Evolutionary conservation across 2,113 vertebrate species (phyloP).

Genomic region (Pithys albifrons): DNA sequence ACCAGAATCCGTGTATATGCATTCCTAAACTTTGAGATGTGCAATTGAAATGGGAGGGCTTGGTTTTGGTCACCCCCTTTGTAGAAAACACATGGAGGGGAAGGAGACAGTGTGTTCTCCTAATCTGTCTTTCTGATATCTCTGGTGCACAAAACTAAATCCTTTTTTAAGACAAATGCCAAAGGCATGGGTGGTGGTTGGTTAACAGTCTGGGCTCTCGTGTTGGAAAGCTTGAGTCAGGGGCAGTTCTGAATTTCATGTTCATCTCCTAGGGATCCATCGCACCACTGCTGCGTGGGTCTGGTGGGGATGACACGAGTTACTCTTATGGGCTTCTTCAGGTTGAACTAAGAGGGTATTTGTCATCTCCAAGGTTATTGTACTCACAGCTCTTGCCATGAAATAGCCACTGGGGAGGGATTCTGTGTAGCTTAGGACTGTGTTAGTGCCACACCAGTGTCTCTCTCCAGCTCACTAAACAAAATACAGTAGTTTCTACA

Average conservation of each 20-base stretch:
- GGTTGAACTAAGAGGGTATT: background rate
- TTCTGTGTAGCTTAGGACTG: background rate
- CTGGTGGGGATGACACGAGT: background rate
- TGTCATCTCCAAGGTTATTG: background rate
- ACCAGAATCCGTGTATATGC: rapidly evolving
- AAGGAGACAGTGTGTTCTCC: background rate
- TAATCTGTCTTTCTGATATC: background rate
- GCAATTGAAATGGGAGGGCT: background rate
- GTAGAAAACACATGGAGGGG: rapidly evolving
- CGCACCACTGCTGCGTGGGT: background rate
- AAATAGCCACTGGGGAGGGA: background rate
- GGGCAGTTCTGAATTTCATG: background rate
- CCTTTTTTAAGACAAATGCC: background rate
- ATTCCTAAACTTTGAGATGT: background rate
- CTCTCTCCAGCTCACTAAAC: background rate
- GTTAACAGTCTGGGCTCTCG: background rate
- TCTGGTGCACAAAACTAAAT: background rate
- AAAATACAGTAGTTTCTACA: background rate
- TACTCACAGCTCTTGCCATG: background rate
- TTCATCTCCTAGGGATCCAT: background rate
- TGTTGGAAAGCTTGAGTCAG: background rate
- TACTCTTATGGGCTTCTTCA: background rate
- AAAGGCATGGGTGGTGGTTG: background rate
- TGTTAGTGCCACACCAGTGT: background rate
- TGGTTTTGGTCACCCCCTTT: background rate